phyloP scores from a whole-genome alignment of 2,888 invertebrate genomes.

The Tipula lateralis region DNA sequence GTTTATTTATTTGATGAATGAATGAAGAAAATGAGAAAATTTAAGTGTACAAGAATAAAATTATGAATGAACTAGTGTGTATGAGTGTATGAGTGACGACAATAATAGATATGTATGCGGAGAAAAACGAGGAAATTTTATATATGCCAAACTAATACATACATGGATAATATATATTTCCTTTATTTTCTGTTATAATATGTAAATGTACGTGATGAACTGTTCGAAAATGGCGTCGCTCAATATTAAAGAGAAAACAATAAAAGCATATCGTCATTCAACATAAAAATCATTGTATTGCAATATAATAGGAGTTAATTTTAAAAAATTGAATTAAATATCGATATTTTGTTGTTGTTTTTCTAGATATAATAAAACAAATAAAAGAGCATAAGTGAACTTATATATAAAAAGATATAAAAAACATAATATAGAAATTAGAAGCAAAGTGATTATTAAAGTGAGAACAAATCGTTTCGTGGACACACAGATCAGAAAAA shows the following conservation, averaged over 20 bases:
- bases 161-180: neutral
- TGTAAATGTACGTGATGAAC: neutral
- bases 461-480: neutral
- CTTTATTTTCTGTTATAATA: neutral
- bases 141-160: neutral
- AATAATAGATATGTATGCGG: neutral
- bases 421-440: neutral
- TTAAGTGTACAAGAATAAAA: neutral
- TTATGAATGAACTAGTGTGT: neutral
- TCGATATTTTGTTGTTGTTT: neutral
- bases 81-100: neutral
- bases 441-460: neutral
- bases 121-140: neutral
- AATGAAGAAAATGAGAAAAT: neutral
- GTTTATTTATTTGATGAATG: neutral
- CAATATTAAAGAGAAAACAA: neutral
- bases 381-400: neutral
- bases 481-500: neutral
- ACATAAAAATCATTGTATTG: slow-evolving; percentile 4
- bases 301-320: neutral
- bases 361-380: neutral
- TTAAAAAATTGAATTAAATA: neutral
- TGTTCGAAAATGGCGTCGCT: neutral
- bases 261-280: slow-evolving; percentile 24
- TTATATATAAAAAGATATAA: neutral